Evolutionary conservation across 1,140 invertebrate species (phyloP), one percentile per base, ranked within the genome.

Genomic region (Bombyx mandarina): DNA sequence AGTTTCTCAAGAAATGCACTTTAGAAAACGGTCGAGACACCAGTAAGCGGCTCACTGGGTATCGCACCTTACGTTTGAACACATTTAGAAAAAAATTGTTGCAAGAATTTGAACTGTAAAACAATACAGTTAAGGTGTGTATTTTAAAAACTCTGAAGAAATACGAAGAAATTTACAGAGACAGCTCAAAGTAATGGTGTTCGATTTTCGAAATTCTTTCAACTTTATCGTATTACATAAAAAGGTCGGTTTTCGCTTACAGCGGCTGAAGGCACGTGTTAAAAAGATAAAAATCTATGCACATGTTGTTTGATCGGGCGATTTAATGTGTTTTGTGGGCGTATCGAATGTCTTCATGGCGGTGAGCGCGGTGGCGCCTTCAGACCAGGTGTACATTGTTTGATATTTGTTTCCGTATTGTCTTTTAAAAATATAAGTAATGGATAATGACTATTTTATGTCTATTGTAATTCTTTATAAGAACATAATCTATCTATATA

Each of bases 231-330:
- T 9, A 50, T 1, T n/a, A 3, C 8, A 8, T 6, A 12, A 54
- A 71, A 69, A 54, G 59, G 57, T 66, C 46, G 56, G 54, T 57
- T 63, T 64, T 66, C 3, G 9, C 35, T 46, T 64, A 51, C 26
- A 53, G 9, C 7, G 22, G 7, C 18, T 22, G 7, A 55, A 70
- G 66, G 66, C 75, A 78, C 76, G 78, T 82, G 79, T 74, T 71
- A 68, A 51, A 57, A 68, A 74, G 77, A 80, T 82, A 70, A 56
- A 35, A 66, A 80, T 84, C 81, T 46, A 53, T 71, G 58, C 81
- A 83, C 79, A 84, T 84, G 83, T 63, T 84, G 72, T 45, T 83
- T 84, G 79, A 82, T 84, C 79, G 78, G 80, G 74, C 66, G 66
- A 77, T 73, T 77, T 82, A 80, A 82, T 77, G 75, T 79, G 67